A percentile compares a stretch with the other conserved stretches of the same genome.
phyloP scores from a whole-genome alignment of 2,888 invertebrate species.

The Crioceris asparagi region DNA sequence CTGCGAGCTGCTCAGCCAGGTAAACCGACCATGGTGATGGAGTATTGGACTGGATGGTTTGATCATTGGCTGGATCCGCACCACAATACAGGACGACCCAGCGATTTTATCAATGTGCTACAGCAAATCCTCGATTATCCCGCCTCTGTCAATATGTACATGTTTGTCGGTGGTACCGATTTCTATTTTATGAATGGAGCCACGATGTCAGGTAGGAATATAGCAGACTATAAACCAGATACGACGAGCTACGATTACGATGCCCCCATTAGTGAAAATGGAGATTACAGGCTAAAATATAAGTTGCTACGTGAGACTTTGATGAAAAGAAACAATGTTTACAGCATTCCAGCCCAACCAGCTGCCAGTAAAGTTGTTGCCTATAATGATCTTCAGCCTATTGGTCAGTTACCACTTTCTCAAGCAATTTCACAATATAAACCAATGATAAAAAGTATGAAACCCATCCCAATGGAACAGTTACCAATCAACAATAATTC shows the following conservation, averaged over 20 bases:
- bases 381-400: background rate
- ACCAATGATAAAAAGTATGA: slow-evolving; percentile 23
- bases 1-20: slow-evolving; percentile 39
- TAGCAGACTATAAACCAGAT: slow-evolving; percentile 22
- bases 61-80: slow-evolving; percentile 43
- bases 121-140: slow-evolving; percentile 29
- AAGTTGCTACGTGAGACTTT: slow-evolving; percentile 49
- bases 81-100: slow-evolving; percentile 21
- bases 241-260: slow-evolving; percentile 65
- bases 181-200: slow-evolving; percentile 7
- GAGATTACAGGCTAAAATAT: slow-evolving; percentile 73
- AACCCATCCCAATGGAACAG: slow-evolving; percentile 27
- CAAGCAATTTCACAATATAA: slow-evolving; percentile 3
- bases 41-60: slow-evolving; percentile 54
- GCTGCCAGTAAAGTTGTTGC: background rate
- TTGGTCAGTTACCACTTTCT: slow-evolving; percentile 6
- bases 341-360: background rate
- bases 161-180: slow-evolving; percentile 56
- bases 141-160: slow-evolving; percentile 70
- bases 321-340: slow-evolving; percentile 24
- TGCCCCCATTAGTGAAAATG: slow-evolving; percentile 78
- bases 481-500: slow-evolving; percentile 33
- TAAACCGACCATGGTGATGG: slow-evolving; percentile 47
- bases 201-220: slow-evolving; percentile 9
- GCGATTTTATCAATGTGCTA: slow-evolving; percentile 23